These are phyloP conservation scores for Andrena bicolor DNA, from an alignment of 2,888 invertebrate genomes.

Conservation along the genomic window DNA sequence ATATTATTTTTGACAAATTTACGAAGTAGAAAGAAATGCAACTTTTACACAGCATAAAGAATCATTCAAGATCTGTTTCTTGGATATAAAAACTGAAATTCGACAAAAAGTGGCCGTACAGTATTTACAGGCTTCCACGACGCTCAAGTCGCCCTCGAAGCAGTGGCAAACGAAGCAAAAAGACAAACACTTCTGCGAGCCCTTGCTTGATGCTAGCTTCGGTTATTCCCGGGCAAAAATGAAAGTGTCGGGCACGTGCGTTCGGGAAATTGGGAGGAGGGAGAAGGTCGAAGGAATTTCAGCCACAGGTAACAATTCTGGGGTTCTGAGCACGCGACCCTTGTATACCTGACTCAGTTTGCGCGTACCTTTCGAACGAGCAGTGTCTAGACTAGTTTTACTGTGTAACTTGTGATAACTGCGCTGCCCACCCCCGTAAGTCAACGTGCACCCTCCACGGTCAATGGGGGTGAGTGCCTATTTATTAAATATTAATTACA, in stretches of 20 bases:
- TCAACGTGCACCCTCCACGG: neutral
- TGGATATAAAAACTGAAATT: no score
- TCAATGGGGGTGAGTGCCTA: neutral
- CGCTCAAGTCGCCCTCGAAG: neutral
- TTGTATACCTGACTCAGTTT: slow-evolving; percentile 16
- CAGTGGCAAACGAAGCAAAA: neutral
- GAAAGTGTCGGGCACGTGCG: neutral
- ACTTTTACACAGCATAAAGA: no score
- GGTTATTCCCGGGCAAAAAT: neutral
- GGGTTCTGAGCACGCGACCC: neutral
- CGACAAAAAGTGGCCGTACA: no score
- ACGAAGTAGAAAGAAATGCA: no score
- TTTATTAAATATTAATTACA: slow-evolving; percentile 1
- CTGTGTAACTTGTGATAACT: neutral
- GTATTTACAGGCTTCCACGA: no score
- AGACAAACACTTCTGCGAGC: neutral
- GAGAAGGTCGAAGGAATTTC: slow-evolving; percentile 9
- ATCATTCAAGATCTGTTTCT: no score
- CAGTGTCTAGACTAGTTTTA: neutral
- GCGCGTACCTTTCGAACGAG: neutral
- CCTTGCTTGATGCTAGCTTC: neutral
- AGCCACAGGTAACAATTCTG: neutral
- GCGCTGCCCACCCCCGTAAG: neutral
- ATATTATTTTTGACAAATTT: no score
- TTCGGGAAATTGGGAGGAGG: neutral